These are phyloP conservation scores for Caenorhabditis auriculariae DNA, from an alignment of 2,888 invertebrate species.

Conservation along the genomic window DNA sequence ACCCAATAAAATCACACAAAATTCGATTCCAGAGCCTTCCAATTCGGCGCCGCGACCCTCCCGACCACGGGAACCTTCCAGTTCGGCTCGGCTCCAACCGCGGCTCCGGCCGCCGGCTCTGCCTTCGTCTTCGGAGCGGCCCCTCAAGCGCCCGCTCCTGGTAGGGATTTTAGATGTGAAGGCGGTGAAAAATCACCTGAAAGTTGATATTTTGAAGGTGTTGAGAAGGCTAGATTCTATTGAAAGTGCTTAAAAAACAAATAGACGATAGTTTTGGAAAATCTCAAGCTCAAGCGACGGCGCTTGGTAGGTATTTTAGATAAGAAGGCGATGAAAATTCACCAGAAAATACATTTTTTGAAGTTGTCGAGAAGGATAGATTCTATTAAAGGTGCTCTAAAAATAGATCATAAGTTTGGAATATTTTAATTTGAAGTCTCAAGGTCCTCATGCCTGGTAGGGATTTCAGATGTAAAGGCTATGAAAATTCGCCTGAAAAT, in stretches of 20 bases:
- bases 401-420: no score
- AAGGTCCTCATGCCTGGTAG: constrained; percentile 6
- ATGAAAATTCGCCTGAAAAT: constrained; percentile 19
- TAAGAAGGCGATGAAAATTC: no score
- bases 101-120: neutral
- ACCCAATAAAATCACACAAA: neutral
- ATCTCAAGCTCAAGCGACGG: no score
- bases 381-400: no score
- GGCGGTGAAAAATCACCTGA: constrained; percentile 22
- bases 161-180: neutral
- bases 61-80: constrained; percentile 4
- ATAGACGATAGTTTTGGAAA: no score
- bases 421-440: no score
- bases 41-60: neutral
- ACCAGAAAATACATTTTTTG: no score
- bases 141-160: constrained; percentile 7
- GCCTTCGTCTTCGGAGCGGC: neutral
- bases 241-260: no score
- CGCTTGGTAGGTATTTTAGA: no score
- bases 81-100: constrained; percentile 8
- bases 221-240: no score
- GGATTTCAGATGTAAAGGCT: constrained; percentile 3
- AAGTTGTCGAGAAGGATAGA: no score
- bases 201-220: neutral
- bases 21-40: neutral